Base-by-base conservation (phyloP, 2,888 invertebrate genomes). In the Biston stratarius region DNA sequence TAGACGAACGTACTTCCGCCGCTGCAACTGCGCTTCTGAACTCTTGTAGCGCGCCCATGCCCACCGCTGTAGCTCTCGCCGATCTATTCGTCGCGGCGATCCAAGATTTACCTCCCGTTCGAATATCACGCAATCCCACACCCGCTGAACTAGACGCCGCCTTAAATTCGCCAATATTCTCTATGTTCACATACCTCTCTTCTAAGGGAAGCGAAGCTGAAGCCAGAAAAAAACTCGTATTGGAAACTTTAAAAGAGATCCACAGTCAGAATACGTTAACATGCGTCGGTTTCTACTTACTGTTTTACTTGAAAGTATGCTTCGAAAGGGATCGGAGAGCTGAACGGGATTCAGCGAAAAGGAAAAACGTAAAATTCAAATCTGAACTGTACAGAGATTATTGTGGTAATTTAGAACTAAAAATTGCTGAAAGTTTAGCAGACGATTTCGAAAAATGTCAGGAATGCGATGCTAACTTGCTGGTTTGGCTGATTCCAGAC, bases 401-500 rank as follows among this genome's bases (percentile, higher is more conserved):
- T 86, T 98, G 98, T 91, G 96, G 96, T 85, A 95, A 95, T 77
- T 91, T 96, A 80, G 97, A 97, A 76, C 95, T 96, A 79, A 97
- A 97, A 87, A 86, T 97, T 72, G 96, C 96, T 57, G 95, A 95
- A 66, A 96, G 96, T 90, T 94, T 98, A 80, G 95, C 97, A 60
- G 95, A 96, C 72, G 99, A 99, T 92, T 95, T 99, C 77, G 96
- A 96, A 95, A 95, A 96, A 71, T 97, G 99, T 85, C 98, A 98
- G 87, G 96, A 98, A 86, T 97, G 97, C 85, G 98, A 98, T 92
- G 96, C 97, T 58, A 95, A 96, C 82, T 95, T 99, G 86, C 96
- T 99, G 88, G 97, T 98, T 83, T 99, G 97, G 96, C 94, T 99
- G 78, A 95, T 99, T 85, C 98, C 99, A 58, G 98, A 98, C 86